A percentile compares a stretch with the other conserved stretches of the same genome.
Conservation (phyloP, 2,888 invertebrate genomes). For the Caenorhabditis doughertyi region DNA sequence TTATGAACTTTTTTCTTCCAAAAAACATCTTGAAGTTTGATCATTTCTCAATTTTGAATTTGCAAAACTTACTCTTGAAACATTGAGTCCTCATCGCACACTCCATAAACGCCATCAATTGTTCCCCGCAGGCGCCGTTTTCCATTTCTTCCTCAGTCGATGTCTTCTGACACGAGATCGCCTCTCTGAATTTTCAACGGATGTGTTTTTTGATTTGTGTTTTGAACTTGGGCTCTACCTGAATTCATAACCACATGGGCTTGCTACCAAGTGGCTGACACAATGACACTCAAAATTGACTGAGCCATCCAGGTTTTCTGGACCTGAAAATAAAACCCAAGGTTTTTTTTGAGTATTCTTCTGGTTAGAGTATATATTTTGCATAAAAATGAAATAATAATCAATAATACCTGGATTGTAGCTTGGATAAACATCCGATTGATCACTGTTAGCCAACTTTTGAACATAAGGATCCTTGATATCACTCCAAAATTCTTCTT, state of each 20-base stretch:
- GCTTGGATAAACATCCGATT: constrained; percentile 76
- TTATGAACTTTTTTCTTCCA: not conserved
- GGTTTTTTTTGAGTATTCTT: too few relatives aligned
- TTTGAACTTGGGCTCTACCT: constrained; percentile 45
- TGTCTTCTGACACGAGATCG: constrained; percentile 80
- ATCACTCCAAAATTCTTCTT: constrained; percentile 76
- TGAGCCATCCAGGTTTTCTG: constrained; percentile 79
- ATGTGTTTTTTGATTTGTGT: not conserved
- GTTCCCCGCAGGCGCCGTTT: constrained; percentile 78
- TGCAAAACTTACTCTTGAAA: constrained; percentile 74
- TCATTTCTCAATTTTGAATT: not conserved
- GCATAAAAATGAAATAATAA: too few relatives aligned
- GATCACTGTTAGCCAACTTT: constrained; percentile 72
- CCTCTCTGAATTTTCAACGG: constrained; percentile 62
- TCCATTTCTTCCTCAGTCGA: constrained; percentile 77
- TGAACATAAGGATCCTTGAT: constrained; percentile 77
- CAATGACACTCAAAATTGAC: constrained; percentile 82
- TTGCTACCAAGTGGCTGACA: constrained; percentile 81
- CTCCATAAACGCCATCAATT: constrained; percentile 80
- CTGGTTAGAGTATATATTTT: too few relatives aligned
- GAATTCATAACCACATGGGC: constrained; percentile 81
- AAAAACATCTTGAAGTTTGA: constrained; percentile 13
- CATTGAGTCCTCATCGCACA: constrained; percentile 80
- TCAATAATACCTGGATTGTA: constrained; percentile 81
- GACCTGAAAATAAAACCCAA: too few relatives aligned